Evolutionary conservation across 2,888 invertebrate species (phyloP).

Genomic region (Digitonthophagus gazella): DNA sequence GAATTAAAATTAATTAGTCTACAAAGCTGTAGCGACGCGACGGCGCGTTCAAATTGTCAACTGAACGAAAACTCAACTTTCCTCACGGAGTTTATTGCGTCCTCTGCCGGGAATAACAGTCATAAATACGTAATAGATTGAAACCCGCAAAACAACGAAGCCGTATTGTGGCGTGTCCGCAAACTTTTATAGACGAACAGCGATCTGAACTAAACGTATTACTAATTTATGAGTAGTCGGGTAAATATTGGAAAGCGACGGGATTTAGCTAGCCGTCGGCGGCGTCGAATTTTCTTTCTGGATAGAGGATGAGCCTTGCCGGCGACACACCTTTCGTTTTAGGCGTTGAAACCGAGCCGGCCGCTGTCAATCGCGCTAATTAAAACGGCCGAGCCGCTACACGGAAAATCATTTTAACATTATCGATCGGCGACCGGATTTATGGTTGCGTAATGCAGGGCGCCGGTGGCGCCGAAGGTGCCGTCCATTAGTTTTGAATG

Average conservation of each 20-base stretch:
- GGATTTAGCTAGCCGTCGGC: background rate
- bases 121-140: background rate
- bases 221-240: background rate
- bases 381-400: constrained; percentile 15
- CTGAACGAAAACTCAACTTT: too few species aligned
- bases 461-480: background rate
- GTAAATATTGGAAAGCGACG: background rate
- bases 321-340: background rate
- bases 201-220: background rate
- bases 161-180: background rate
- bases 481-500: background rate
- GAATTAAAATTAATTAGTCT: background rate
- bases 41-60: background rate
- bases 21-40: too few species aligned
- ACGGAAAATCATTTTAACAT: constrained; percentile 24
- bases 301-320: too few species aligned
- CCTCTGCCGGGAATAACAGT: too few species aligned
- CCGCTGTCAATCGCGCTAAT: constrained; percentile 19
- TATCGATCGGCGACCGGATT: constrained; percentile 18
- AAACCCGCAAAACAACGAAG: background rate
- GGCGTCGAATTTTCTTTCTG: background rate
- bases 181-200: background rate
- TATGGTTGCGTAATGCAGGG: constrained; percentile 5
- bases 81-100: background rate
- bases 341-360: background rate